Percentiles rank a stretch among this genome's conserved stretches.
Conservation (phyloP, 1,140 invertebrate genomes). For the Orchesella cincta region DNA sequence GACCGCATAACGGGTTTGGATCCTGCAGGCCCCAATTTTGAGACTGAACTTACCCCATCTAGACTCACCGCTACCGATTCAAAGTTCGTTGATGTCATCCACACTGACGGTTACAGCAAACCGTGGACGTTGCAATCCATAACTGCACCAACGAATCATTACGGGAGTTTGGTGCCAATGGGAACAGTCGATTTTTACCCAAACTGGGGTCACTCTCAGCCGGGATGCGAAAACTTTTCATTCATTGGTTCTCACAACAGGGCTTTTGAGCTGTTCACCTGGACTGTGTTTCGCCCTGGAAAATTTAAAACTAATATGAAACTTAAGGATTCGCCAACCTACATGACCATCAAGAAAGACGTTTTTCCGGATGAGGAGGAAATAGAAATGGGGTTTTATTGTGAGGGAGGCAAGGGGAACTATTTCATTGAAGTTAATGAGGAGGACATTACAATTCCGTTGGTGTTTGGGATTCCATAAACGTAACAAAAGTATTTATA, state of each 20-base stretch:
- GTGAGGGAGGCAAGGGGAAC: slow-evolving; percentile 24
- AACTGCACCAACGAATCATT: slow-evolving; percentile 39
- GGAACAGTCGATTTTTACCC: slow-evolving; percentile 34
- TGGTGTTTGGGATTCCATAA: slow-evolving; percentile 23
- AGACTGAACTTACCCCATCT: slow-evolving; percentile 55
- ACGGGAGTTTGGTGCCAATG: slow-evolving; percentile 33
- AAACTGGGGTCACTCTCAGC: slow-evolving; percentile 35
- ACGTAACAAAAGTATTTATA: too few species aligned
- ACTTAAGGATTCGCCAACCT: slow-evolving; percentile 29
- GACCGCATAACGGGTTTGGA: slow-evolving; percentile 53
- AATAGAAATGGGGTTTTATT: slow-evolving; percentile 40
- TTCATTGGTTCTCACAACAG: slow-evolving; percentile 38
- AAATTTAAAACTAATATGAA: slow-evolving; percentile 30
- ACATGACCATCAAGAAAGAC: slow-evolving; percentile 39
- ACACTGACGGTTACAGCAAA: slow-evolving; percentile 59
- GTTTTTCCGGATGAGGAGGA: slow-evolving; percentile 25
- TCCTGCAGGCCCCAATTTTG: slow-evolving; percentile 52
- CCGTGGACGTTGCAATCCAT: slow-evolving; percentile 34
- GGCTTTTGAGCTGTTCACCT: slow-evolving; percentile 36
- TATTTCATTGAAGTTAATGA: slow-evolving; percentile 31
- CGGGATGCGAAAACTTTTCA: slow-evolving; percentile 31
- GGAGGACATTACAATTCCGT: slow-evolving; percentile 11
- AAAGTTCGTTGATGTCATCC: slow-evolving; percentile 63
- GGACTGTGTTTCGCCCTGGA: slow-evolving; percentile 28
- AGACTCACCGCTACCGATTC: slow-evolving; percentile 60